Conservation (phyloP, 2,113 vertebrate species). For the Papio anubis region DNA sequence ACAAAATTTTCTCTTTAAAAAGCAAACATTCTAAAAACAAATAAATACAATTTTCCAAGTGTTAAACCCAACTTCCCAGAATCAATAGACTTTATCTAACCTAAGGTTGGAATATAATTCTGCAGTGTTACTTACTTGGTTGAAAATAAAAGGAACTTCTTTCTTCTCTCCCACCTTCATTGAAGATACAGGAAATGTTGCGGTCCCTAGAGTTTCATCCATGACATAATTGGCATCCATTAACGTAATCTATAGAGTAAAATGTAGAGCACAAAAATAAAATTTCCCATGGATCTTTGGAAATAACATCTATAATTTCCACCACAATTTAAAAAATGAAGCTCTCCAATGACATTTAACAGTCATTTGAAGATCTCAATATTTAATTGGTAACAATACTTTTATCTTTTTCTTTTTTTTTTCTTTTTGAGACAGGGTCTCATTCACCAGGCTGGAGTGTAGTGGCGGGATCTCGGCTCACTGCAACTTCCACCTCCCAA, state of each 20-base stretch:
- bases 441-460: too few species aligned
- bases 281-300: background rate
- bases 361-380: background rate
- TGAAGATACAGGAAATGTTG: constrained; percentile 88
- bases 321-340: background rate
- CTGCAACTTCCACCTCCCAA: too few species aligned
- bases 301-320: background rate
- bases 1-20: background rate
- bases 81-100: background rate
- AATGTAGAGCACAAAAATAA: background rate
- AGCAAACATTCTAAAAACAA: background rate
- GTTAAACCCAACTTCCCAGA: background rate
- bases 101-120: background rate
- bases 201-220: constrained; percentile 94
- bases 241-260: constrained; percentile 89
- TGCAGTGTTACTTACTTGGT: constrained; percentile 86
- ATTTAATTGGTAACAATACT: background rate
- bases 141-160: constrained; percentile 90
- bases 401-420: background rate
- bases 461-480: too few species aligned
- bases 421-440: too few species aligned
- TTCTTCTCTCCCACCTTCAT: constrained; percentile 90
- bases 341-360: background rate
- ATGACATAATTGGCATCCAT: constrained; percentile 99
- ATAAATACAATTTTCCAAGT: background rate